These are phyloP conservation scores for Semicossyphus pulcher DNA, from an alignment of 2,113 vertebrate genomes.

Conservation along the genomic window DNA sequence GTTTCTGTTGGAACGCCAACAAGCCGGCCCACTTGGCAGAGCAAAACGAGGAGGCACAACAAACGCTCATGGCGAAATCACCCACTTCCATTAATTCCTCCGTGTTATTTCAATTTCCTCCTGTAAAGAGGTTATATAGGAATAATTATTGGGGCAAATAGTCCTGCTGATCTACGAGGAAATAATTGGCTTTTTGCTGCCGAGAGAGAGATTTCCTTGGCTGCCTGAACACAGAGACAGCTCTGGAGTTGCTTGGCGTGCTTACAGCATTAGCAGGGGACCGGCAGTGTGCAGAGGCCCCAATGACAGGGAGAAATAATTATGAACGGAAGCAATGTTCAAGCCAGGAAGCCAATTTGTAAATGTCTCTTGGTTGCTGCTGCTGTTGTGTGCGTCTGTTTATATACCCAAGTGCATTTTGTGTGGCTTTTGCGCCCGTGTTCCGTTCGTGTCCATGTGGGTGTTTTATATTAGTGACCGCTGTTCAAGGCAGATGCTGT, in stretches of 20 bases:
- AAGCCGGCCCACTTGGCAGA: constrained; percentile 19
- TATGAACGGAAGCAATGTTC: constrained; percentile 79
- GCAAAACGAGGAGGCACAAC: constrained; percentile 18
- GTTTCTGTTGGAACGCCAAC: constrained; percentile 42
- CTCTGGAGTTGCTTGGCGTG: constrained; percentile 75
- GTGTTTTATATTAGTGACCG: constrained; percentile 35
- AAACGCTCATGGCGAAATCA: constrained; percentile 41
- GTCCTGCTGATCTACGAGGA: constrained; percentile 69
- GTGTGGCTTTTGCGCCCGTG: background rate
- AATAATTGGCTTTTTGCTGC: constrained; percentile 78
- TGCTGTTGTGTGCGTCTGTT: constrained; percentile 46
- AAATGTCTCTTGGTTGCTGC: constrained; percentile 72
- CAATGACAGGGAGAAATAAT: constrained; percentile 83
- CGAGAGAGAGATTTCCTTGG: constrained; percentile 74
- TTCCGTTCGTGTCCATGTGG: constrained; percentile 1
- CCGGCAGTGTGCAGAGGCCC: constrained; percentile 75
- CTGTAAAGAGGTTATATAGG: constrained; percentile 59
- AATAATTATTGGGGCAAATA: constrained; percentile 78
- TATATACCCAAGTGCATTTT: background rate
- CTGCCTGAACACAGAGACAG: constrained; percentile 67
- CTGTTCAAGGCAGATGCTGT: constrained; percentile 33
- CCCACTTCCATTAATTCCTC: constrained; percentile 50
- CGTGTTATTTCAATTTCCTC: constrained; percentile 63
- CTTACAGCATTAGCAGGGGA: constrained; percentile 76
- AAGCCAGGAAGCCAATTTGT: constrained; percentile 83